Base-by-base conservation (phyloP, 2,113 vertebrate genomes). In the Pithys albifrons region DNA sequence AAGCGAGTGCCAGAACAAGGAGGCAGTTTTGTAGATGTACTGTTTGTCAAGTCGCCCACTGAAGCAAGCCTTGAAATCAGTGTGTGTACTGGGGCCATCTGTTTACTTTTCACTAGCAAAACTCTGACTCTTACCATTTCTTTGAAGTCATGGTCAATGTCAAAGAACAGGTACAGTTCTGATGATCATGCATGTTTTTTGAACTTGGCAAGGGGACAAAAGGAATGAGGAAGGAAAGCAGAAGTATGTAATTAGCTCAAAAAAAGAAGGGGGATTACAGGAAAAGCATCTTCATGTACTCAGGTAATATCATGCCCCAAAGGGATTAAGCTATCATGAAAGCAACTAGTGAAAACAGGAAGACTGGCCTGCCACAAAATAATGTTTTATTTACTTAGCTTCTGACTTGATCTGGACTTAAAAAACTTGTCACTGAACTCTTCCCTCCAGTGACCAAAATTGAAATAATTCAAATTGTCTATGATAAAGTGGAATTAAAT, bases 11-110 rank as follows among this genome's bases (percentile, higher is more conserved):
- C 91, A 97, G 87, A 96, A 97, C 81, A 91, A 94, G 96, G 77
- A 97, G 95, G 93, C 92, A 96, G 92, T 95, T 97, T 69, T 84
- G 95, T 97, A 97, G 92, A 94, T 95, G 75, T 89, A 77, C 81
- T 91, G 89, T 61, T 97, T 90, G 89, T 97, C 96, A 76, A 85
- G 92, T 97, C 97, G 92, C 85, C 85, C 80, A 97, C 86, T 91
- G 78, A 89, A 93, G 77, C 64, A 96, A 97, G 93, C 83, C 79
- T 91, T 72, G 33, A 96, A 97, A 96, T 91, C 55, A 96, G 82
- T 92, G 91, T 95, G 91, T 95, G 88, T 96, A 95, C 88, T 73
- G 66, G 0, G 33, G 88, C 80, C 92, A 97, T 96, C 67, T 95
- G 66, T 87, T 96, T 95, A 95, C 51, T 88, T 95, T 95, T 95